Conservation (phyloP, 2,113 vertebrate species). For the Hydrolagus affinis region DNA sequence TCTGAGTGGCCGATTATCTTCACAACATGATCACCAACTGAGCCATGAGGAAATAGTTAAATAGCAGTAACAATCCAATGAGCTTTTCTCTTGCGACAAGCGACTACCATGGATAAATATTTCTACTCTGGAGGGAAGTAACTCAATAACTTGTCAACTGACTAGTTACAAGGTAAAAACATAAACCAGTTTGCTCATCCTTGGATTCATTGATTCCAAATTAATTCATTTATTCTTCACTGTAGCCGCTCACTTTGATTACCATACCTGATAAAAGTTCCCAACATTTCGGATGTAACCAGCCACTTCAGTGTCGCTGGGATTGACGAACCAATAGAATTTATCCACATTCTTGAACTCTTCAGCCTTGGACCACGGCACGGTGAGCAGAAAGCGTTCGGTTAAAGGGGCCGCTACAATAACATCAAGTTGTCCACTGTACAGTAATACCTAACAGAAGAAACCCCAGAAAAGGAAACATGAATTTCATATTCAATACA, state of each 20-base stretch:
- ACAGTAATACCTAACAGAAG: conserved; percentile 63
- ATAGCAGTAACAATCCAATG: too few species aligned
- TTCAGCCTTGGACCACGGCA: conserved; percentile 59
- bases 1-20: too few species aligned
- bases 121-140: too few species aligned
- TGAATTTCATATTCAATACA: not conserved
- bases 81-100: too few species aligned
- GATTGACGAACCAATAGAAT: conserved; percentile 67
- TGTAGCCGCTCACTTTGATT: not conserved
- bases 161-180: too few species aligned
- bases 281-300: conserved; percentile 67
- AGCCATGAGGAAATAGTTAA: too few species aligned
- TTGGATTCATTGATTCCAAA: too few species aligned
- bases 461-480: conserved; percentile 15
- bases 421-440: conserved; percentile 78
- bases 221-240: too few species aligned
- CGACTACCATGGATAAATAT: too few species aligned
- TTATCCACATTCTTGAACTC: conserved; percentile 54
- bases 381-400: conserved; percentile 62
- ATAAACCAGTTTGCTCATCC: too few species aligned
- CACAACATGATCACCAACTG: too few species aligned
- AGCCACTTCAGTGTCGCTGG: conserved; percentile 65
- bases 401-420: conserved; percentile 70
- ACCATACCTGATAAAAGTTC: conserved; percentile 69
- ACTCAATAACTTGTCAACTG: too few species aligned